Evolutionary conservation across 2,113 vertebrate species (phyloP), one percentile per base, ranked within the genome.

Genomic region (Lophochroa leadbeateri): DNA sequence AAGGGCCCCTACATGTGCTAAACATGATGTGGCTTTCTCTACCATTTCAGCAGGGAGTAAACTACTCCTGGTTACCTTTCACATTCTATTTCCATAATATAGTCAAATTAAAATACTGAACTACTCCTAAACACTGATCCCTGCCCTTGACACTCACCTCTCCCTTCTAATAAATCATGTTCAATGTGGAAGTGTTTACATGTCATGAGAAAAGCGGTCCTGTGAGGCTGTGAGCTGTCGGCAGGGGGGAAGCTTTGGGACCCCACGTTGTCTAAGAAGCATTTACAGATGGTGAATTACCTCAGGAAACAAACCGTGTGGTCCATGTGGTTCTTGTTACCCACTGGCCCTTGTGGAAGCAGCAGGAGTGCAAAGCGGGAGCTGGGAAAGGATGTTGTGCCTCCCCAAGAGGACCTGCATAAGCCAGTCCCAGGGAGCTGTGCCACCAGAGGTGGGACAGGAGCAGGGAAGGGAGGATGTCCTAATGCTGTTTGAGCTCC

Each of bases 251-350:
- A 79, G 31, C 46, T 86, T 4, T 86, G 64, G 71, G 82, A 86
- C 53, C 53, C 49, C 86, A 71, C 3, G 1, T 35, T 23, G 65
- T 58, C 41, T 2, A 10, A 65, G 79, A 57, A 94, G 49, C 44
- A 63, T 63, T 19, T 76, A 37, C 85, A 96, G 96, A 88, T 94
- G 79, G 64, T 44, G 82, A 41, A 77, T 52, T 41, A 78, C 75
- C 88, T 74, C 76, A 27, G 82, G 79, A 90, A 58, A 69, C 52
- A 33, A 53, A 43, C 1, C 0, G 57, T 92, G 94, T 88, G 95
- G 82, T 93, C 90, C 90, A 90, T 88, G 86, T 92, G 96, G 88
- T 86, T 92, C 92, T 58, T 86, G 79, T 97, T 90, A 94, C 31
- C 35, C 75, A 44, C 9, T 2, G 58, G 76, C 75, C 52, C 79